Evolutionary conservation across 1,140 invertebrate genomes (phyloP), one percentile per base, ranked within the genome.

Genomic region (Cotesia vestalis): DNA sequence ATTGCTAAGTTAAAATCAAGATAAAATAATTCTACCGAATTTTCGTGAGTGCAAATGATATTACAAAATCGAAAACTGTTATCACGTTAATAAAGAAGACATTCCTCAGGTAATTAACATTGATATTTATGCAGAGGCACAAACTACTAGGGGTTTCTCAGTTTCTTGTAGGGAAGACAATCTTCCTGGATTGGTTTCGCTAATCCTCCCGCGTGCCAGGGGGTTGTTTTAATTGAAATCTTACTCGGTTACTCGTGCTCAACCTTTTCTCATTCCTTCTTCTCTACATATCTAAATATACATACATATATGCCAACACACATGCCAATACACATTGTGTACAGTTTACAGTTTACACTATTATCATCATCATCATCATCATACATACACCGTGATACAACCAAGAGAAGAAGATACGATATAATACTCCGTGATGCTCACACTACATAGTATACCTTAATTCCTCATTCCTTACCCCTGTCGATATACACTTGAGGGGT

Each of bases 161-260:
- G 59, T 72, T 55, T 70, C 53, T 68, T 55, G 14, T 14, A 55
- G 60, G 40, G 55, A 53, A 38, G 60, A 69, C 67, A 67, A 64
- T 61, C 64, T 46, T 46, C 76, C 79, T 80, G 84, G 84, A 87
- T 87, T 87, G 83, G 83, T 85, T 85, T 79, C 81, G 80, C 80
- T 87, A 87, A 87, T 86, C 85, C 84, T 77, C 79, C 59, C 72
- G 74, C 81, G 64, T 85, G 80, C 78, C 77, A 78, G 84, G 84
- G 84, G 84, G 83, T 86, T 86, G 84, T 86, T 87, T 87, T 87
- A 87, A 87, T 87, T 87, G 85, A 87, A 87, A 87, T 87, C 85
- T 87, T 87, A 86, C 82, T 85, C 83, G 81, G 78, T 78, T 76
- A 76, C 77, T 77, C 78, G 80, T 62, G 52, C 67, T 57, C 52